A percentile compares a stretch with the other conserved stretches of the same genome.
Evolutionary conservation across 2,888 invertebrate species (phyloP).

Genomic region (Lydus trimaculatus): DNA sequence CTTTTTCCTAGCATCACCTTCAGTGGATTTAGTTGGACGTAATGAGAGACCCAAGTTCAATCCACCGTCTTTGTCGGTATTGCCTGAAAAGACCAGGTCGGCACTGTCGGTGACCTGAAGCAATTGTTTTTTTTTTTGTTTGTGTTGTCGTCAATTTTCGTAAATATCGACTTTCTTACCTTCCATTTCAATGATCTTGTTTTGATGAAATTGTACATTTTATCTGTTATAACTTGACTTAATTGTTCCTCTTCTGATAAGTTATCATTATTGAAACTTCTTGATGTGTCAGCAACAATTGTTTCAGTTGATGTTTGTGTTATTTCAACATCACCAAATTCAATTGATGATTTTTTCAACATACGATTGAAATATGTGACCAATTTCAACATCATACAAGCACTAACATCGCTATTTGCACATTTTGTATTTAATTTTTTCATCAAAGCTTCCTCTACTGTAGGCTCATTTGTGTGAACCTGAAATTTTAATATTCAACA

Average conservation of each 20-base stretch:
- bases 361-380: conserved; percentile 83
- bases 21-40: conserved; percentile 50
- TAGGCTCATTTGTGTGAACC: conserved; percentile 60
- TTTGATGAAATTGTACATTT: conserved; percentile 77
- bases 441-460: conserved; percentile 74
- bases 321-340: conserved; percentile 79
- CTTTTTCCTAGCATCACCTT: conserved; percentile 55
- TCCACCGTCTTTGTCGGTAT: conserved; percentile 71
- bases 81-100: conserved; percentile 77
- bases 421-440: conserved; percentile 81
- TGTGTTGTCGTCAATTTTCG: background rate
- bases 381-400: conserved; percentile 83
- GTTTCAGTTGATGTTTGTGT: conserved; percentile 66
- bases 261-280: conserved; percentile 56
- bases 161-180: conserved; percentile 42
- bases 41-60: conserved; percentile 76
- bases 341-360: conserved; percentile 80
- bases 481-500: conserved; percentile 42
- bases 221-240: conserved; percentile 73
- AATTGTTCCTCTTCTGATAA: conserved; percentile 66
- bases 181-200: conserved; percentile 81
- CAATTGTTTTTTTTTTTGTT: background rate
- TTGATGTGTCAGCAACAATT: conserved; percentile 62
- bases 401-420: conserved; percentile 77
- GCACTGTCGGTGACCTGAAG: conserved; percentile 73